These are phyloP conservation scores for Auanema sp. DNA, from an alignment of 2,888 invertebrate genomes.

Conservation along the genomic window DNA sequence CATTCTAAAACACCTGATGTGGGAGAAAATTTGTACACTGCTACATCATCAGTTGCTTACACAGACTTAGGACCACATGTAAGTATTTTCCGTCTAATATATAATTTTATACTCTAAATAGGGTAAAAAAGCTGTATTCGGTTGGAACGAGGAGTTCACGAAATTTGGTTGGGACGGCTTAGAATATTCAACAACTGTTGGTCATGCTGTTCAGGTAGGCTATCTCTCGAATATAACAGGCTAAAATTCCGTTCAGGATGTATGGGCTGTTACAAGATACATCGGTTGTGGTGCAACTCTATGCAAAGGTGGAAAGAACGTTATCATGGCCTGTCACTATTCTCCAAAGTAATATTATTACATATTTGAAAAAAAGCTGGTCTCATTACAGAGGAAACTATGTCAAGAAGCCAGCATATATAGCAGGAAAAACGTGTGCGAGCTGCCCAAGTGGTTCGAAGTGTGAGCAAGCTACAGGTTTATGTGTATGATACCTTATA, in stretches of 20 bases:
- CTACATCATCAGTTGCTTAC: neutral
- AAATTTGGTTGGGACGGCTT: constrained; percentile 19
- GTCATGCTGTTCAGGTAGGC: constrained; percentile 23
- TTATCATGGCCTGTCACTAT: constrained; percentile 24
- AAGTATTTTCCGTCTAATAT: neutral
- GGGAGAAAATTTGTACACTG: constrained; percentile 19
- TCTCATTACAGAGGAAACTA: constrained; percentile 4
- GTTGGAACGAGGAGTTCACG: constrained; percentile 20
- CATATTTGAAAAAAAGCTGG: no score
- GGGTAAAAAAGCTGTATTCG: constrained; percentile 11
- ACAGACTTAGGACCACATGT: neutral
- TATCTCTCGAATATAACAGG: neutral
- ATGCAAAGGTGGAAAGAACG: constrained; percentile 17
- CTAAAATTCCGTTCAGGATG: constrained; percentile 16
- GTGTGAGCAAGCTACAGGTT: neutral
- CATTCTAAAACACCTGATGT: constrained; percentile 17
- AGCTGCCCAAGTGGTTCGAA: neutral
- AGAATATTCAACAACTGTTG: constrained; percentile 14
- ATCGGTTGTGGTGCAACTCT: constrained; percentile 17
- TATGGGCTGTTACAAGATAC: constrained; percentile 16
- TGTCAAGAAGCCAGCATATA: neutral
- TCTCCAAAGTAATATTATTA: no score
- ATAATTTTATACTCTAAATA: neutral
- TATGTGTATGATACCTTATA: neutral
- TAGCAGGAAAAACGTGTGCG: neutral